These are phyloP conservation scores for Dasysyrphus albostriatus DNA, from an alignment of 2,888 invertebrate species.

Conservation along the genomic window DNA sequence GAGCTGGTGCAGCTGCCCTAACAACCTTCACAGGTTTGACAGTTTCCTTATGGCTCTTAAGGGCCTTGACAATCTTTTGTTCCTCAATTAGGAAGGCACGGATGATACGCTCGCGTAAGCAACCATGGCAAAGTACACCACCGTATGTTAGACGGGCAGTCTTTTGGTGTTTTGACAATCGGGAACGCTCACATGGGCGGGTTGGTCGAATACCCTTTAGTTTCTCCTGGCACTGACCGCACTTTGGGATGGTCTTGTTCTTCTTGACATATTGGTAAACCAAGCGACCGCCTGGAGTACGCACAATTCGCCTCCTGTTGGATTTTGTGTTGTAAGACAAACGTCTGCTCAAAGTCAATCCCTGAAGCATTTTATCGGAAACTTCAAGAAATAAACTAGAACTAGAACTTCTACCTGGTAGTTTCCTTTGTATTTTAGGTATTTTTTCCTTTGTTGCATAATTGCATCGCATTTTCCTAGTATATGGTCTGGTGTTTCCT, in stretches of 20 bases:
- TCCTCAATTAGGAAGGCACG: conserved; percentile 99
- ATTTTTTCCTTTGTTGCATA: no score
- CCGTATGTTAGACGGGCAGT: conserved; percentile 99
- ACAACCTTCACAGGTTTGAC: conserved; percentile 79
- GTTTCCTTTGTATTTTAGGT: no score
- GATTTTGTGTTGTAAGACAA: conserved; percentile 99
- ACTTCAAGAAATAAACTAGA: no score
- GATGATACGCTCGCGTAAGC: conserved; percentile 98
- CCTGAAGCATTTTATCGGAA: conserved; percentile 91
- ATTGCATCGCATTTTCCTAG: no score
- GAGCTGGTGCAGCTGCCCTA: conserved; percentile 78
- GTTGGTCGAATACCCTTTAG: conserved; percentile 98
- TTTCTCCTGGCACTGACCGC: conserved; percentile 98
- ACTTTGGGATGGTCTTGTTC: conserved; percentile 97
- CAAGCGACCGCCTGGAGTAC: conserved; percentile 98
- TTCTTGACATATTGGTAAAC: conserved; percentile 99
- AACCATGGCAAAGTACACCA: conserved; percentile 98
- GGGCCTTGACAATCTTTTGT: conserved; percentile 98
- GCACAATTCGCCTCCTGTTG: conserved; percentile 97
- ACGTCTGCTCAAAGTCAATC: conserved; percentile 97
- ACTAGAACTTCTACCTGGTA: no score
- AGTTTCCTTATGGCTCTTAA: conserved; percentile 93
- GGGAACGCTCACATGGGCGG: conserved; percentile 95
- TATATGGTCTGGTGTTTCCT: no score
- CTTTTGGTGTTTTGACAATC: conserved; percentile 97